These are phyloP conservation scores for Apamea monoglypha DNA, from an alignment of 2,888 invertebrate species.

Conservation along the genomic window DNA sequence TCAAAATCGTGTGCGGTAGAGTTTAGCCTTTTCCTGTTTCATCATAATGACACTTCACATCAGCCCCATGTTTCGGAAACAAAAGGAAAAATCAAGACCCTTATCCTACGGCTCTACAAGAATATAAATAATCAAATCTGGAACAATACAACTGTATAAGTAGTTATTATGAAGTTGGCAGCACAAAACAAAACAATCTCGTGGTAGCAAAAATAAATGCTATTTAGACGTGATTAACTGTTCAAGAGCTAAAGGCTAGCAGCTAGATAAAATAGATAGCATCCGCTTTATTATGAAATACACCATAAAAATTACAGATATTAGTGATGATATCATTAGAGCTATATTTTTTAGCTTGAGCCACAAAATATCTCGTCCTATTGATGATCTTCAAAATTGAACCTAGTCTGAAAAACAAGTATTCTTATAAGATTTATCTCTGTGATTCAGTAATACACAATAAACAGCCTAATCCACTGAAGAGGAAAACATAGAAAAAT, in stretches of 20 bases:
- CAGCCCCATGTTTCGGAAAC: conserved; percentile 16
- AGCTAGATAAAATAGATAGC: too few species aligned
- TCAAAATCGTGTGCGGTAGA: conserved; percentile 12
- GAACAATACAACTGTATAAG: neutral
- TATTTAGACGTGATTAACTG: neutral
- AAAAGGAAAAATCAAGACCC: conserved; percentile 38
- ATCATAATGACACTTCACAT: conserved; percentile 37
- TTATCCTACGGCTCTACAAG: neutral
- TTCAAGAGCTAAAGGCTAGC: too few species aligned
- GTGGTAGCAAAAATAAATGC: neutral
- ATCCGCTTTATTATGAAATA: too few species aligned
- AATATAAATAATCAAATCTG: neutral
- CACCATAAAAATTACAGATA: too few species aligned
- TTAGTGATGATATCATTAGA: neutral
- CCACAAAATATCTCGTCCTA: neutral
- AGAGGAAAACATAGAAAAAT: too few species aligned
- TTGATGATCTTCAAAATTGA: conserved; percentile 16
- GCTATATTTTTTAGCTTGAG: neutral
- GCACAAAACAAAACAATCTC: neutral
- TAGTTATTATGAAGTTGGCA: neutral
- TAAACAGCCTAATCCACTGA: too few species aligned
- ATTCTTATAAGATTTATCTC: neutral
- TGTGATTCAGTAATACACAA: neutral
- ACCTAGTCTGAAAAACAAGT: conserved; percentile 5
- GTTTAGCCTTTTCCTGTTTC: conserved; percentile 45